Percentiles rank a stretch among this genome's conserved stretches.
These are phyloP conservation scores for Micronycteris hirsuta DNA, from an alignment of 2,113 vertebrate genomes.

Conservation along the genomic window DNA sequence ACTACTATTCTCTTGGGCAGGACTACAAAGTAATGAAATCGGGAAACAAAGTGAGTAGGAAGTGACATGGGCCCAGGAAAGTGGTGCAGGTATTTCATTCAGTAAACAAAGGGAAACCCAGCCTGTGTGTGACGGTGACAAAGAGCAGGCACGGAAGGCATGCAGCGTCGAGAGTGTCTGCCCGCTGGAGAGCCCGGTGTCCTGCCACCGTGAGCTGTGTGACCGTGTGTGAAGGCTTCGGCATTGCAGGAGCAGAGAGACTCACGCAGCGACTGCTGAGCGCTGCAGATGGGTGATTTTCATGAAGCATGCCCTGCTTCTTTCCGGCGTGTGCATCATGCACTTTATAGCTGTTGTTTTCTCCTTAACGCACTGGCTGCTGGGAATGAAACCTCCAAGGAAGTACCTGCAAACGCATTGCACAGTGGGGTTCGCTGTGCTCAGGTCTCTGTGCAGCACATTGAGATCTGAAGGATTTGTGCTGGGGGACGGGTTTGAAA, in stretches of 20 bases:
- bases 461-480: neutral
- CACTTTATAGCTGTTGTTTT: accelerated
- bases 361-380: neutral
- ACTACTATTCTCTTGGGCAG: no score
- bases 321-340: no score
- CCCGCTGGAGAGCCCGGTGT: conserved; percentile 76
- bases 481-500: no score
- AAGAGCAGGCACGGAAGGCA: neutral
- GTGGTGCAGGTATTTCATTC: neutral
- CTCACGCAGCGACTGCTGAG: neutral
- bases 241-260: no score
- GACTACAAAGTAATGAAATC: neutral
- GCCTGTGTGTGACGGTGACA: neutral
- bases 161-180: neutral
- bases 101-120: neutral
- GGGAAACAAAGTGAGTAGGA: neutral
- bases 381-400: no score
- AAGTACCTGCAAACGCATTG: neutral
- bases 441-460: accelerated
- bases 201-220: neutral
- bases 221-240: no score
- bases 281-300: accelerated
- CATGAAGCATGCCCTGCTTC: accelerated
- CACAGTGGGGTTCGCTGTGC: no score
- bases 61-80: neutral